Percentiles rank a stretch among this genome's conserved stretches.
phyloP scores from a whole-genome alignment of 2,888 invertebrate species.

The Bugula neritina region DNA sequence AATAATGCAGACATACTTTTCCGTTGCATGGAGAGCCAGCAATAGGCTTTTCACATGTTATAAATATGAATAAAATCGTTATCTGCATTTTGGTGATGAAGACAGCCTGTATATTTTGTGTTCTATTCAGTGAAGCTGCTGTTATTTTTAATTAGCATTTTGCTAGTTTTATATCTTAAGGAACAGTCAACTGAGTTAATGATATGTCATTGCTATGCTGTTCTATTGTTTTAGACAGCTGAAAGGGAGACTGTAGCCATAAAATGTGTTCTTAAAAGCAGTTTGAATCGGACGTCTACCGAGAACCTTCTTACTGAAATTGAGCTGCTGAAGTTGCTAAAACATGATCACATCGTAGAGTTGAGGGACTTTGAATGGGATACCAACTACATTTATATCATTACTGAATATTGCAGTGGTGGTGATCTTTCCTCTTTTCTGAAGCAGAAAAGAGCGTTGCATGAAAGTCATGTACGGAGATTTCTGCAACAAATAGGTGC shows the following conservation, averaged over 20 bases:
- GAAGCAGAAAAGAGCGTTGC: slow-evolving; percentile 50
- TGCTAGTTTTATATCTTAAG: too few species aligned
- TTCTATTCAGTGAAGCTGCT: too few species aligned
- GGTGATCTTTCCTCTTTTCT: slow-evolving; percentile 77
- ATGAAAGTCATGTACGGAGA: slow-evolving; percentile 61
- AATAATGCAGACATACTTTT: too few species aligned
- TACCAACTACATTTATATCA: slow-evolving; percentile 71
- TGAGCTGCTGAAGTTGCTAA: slow-evolving; percentile 68
- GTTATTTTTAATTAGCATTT: too few species aligned
- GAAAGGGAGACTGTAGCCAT: slow-evolving; percentile 66
- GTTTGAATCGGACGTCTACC: slow-evolving; percentile 66
- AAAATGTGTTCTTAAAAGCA: slow-evolving; percentile 71
- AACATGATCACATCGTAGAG: slow-evolving; percentile 74
- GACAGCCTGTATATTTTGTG: too few species aligned
- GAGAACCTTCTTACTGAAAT: slow-evolving; percentile 80
- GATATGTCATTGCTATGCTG: too few species aligned
- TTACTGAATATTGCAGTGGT: slow-evolving; percentile 78
- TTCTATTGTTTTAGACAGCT: slow-evolving; percentile 37
- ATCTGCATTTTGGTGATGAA: too few species aligned
- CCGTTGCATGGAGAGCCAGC: too few species aligned
- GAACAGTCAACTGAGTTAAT: too few species aligned
- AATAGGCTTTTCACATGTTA: too few species aligned
- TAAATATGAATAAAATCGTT: too few species aligned
- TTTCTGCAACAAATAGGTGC: slow-evolving; percentile 72
- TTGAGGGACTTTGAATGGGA: slow-evolving; percentile 69